Evolutionary conservation across 2,888 invertebrate species (phyloP), one percentile per base, ranked within the genome.

Genomic region (Pseudolycoriella hygida): DNA sequence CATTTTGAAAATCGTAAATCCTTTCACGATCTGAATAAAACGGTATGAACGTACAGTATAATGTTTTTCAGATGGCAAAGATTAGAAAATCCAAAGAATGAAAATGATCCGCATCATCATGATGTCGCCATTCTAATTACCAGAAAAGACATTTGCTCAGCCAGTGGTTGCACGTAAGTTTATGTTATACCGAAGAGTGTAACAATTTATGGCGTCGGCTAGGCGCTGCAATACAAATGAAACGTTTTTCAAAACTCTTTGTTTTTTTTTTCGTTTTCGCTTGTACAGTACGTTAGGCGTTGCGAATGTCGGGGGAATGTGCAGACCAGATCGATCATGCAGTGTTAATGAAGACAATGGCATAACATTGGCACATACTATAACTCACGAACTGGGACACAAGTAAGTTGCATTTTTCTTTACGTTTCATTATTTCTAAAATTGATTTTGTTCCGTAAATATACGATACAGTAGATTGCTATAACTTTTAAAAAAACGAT

Each of bases 311-410:
- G 83, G 83, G 1, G 86, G 88, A 43, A 85, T 90, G 78, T 90
- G 90, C 64, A 82, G 83, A 59, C 77, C 81, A 4, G 76, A 79
- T 55, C 74, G 80, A 52, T 86, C 87, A 58, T 90, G 89, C 61
- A 87, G 83, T 57, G 84, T 92, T 57, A 89, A 87, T 61, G 88
- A 90, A 64, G 90, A 90, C 68, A 84, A 81, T 60, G 90, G 90
- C 51, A 80, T 90, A 52, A 79, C 84, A 60, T 70, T 89, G 46
- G 88, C 89, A 19, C 83, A 87, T 67, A 89, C 89, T 51, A 80
- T 90, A 56, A 82, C 89, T 5, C 90, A 92, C 60, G 90, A 92
- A 67, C 67, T 90, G 59, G 90, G 90, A 48, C 90, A 90, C 69
- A 88, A 87, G 90, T 90, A 68, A 74, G 83, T 73, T 14, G 8